Base-by-base conservation (phyloP, 2,888 invertebrate genomes). In the Psococerastis gibbosa region DNA sequence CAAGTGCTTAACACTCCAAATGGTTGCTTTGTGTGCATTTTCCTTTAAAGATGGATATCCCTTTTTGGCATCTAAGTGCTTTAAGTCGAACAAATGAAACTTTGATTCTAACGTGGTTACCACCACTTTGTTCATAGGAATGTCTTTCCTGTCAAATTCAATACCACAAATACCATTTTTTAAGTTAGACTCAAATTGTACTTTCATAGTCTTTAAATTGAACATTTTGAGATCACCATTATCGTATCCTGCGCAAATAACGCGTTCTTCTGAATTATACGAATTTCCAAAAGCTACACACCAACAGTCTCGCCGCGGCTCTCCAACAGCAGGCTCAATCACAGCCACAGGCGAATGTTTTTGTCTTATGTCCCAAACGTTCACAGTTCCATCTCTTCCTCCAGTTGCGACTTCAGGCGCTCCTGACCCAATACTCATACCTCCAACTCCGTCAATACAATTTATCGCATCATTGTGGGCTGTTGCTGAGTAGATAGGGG, bases 191-290 rank as follows among this genome's bases (percentile, higher is more conserved):
- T 94, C 91, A 92, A 92, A 95, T 54, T 76, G 66, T 0, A 91
- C 62, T 0, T 74, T 67, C 78, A 92, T 83, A 3, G 75, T 74
- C 47, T 79, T 71, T 20, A 95, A 65, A 60, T 95, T 92, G 58
- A 88, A 94, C 64, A 95, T 71, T 63, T 94, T 95, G 2, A 95
- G 62, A 57, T 95, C 95, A 0, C 95, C 95, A 60, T 95, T 95
- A 56, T 95, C 94, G 56, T 92, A 95, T 1, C 95, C 95, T 8
- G 92, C 85, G 20, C 78, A 81, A 0, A 95, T 76, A 45, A 82
- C 69, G 45, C 94, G 70, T 53, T 95, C 92, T 22, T 80, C 71
- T 35, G 79, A 74, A 57, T 82, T 88, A 62, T 78, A 87, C 0
- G 89, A 81, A 64, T 94, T 82, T 0, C 92, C 94, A 57, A 95